Evolutionary conservation across 1,140 invertebrate species (phyloP), one percentile per base, ranked within the genome.

Genomic region (Heterodera carotae): DNA sequence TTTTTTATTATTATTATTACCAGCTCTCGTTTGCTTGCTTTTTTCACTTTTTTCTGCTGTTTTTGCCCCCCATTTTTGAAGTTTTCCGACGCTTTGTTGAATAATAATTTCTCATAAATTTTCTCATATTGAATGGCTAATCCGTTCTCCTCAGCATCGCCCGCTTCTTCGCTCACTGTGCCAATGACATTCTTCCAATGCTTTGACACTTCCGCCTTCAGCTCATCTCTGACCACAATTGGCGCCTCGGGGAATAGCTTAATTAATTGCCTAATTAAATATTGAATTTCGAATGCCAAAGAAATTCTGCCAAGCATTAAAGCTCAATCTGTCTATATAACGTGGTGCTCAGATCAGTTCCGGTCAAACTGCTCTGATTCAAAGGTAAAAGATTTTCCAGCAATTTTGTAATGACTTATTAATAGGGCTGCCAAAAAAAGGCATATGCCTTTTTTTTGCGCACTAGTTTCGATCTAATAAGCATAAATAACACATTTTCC

Each of bases 151-250:
- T 39, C 36, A n/a, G n/a, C 39, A 43, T 43, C 2, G 7, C 15
- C 39, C 7, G 39, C 48, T 15, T 53, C 48, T 22, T 53, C 48
- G 22, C 22, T 53, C 48, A 53, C 48, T 18, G 48, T 53, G 48
- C 48, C 48, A 56, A 56, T 56, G 12, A 56, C 48, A 56, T 56
- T 56, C 22, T 56, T 56, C 48, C 48, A 56, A 56, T 56, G 48
- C 1, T 15, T 22, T 15, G 48, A 56, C 48, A 56, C 48, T 56
- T 56, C 15, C 22, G 15, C 18, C 22, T 0, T 22, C 12, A 56
- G 48, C 12, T 56, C 48, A 22, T 22, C 15, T 56, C 48, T 56
- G 48, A 56, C 48, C 48, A 56, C 48, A 56, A 56, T 56, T 56
- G 48, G 48, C 22, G 22, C 15, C 15, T 56, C 22, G 15, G 48